These are phyloP conservation scores for Taeniopygia guttata DNA, from an alignment of 2,797 vertebrate genomes.

Conservation along the genomic window DNA sequence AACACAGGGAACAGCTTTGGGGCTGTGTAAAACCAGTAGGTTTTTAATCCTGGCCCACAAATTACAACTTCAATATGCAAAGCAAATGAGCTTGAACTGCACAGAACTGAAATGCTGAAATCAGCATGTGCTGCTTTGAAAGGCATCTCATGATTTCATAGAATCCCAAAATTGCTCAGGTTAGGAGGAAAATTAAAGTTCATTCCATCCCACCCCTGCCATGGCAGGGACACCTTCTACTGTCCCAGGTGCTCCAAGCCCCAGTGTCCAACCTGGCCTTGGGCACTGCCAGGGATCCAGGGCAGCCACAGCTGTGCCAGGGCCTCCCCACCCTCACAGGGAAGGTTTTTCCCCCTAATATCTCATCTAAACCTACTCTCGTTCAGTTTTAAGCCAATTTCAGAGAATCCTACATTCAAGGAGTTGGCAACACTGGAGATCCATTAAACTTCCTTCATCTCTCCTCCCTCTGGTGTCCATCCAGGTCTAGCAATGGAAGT, in stretches of 20 bases:
- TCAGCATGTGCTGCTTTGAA: not conserved
- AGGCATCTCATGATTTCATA: not conserved
- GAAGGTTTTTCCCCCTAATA: not conserved
- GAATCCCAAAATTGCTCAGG: rapidly evolving
- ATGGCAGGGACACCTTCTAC: not conserved
- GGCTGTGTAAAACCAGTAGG: not conserved
- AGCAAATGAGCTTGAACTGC: not conserved
- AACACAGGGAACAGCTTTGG: not conserved
- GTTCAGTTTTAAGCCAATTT: not conserved
- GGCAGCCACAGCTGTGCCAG: not conserved
- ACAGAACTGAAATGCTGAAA: not conserved
- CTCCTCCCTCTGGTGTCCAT: not conserved
- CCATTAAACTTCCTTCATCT: not conserved
- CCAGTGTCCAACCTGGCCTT: not conserved
- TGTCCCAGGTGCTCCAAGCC: not conserved
- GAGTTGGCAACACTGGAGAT: not conserved
- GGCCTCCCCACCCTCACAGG: rapidly evolving
- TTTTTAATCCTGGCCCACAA: not conserved
- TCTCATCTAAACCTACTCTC: not conserved
- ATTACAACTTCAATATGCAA: not conserved
- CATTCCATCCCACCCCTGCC: rapidly evolving
- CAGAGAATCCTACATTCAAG: not conserved
- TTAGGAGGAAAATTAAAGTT: rapidly evolving
- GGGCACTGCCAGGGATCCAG: not conserved
- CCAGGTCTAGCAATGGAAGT: not conserved